phyloP scores from a whole-genome alignment of 2,797 vertebrate species.

The Leontopithecus rosalia region DNA sequence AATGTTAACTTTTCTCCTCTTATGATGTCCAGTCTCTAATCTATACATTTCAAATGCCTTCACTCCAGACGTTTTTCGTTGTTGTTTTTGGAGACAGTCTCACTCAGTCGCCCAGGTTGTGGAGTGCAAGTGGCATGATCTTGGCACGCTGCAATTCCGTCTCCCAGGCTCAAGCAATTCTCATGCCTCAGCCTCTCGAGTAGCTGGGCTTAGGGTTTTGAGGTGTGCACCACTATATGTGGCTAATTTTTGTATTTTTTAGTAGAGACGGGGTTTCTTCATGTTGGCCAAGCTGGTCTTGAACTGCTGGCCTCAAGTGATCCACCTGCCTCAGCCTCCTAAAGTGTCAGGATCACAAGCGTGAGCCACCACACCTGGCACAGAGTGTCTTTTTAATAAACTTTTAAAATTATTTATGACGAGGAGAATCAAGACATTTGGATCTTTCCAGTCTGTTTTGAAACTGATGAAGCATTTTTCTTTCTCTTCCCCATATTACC shows the following conservation, averaged over 20 bases:
- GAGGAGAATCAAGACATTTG: background rate
- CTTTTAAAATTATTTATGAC: background rate
- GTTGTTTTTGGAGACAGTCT: background rate
- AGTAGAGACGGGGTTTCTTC: background rate
- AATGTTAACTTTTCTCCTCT: slow-evolving; percentile 15
- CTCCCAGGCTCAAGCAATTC: background rate
- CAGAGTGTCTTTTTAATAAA: background rate
- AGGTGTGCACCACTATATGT: background rate
- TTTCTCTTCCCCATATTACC: background rate
- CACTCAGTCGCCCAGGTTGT: background rate
- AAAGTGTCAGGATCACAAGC: background rate
- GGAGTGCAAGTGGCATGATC: background rate
- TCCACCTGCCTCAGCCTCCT: background rate
- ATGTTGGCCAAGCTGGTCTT: background rate
- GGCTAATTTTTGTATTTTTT: background rate
- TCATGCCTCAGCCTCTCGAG: background rate
- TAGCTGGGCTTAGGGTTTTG: background rate
- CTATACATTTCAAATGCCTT: slow-evolving; percentile 13
- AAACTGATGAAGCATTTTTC: background rate
- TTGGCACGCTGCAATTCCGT: background rate
- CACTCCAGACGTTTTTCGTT: background rate
- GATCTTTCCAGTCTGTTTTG: background rate
- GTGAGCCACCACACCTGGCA: background rate
- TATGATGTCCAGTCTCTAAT: background rate
- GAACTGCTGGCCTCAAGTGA: background rate